phyloP scores from a whole-genome alignment of 2,797 vertebrate genomes.

The Melanotaenia pygmaea region DNA sequence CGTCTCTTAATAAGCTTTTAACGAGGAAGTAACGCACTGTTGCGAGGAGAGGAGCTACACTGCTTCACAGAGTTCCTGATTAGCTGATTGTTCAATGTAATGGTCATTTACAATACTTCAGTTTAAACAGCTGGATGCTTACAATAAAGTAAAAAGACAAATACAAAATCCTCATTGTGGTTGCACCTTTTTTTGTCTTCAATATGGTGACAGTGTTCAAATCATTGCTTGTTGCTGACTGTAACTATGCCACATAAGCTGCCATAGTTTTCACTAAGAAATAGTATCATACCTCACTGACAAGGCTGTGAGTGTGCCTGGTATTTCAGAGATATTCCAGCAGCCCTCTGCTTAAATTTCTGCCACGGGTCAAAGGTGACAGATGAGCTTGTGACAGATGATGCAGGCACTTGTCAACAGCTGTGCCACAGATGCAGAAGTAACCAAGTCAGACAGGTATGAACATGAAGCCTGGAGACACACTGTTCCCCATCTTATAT shows the following conservation, averaged over 20 bases:
- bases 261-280: conserved; percentile 8
- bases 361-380: conserved; percentile 59
- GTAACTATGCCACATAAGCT: background rate
- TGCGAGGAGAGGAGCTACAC: background rate
- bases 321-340: conserved; percentile 26
- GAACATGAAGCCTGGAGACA: conserved; percentile 46
- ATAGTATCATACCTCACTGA: conserved; percentile 6
- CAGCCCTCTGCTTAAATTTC: conserved; percentile 25
- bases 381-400: conserved; percentile 53
- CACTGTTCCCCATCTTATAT: conserved; percentile 44
- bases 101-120: background rate
- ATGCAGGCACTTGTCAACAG: conserved; percentile 45
- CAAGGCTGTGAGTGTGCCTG: conserved; percentile 17
- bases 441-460: conserved; percentile 54
- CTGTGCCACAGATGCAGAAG: conserved; percentile 30
- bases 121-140: background rate
- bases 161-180: conserved; percentile 1
- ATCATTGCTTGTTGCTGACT: conserved; percentile 15
- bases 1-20: conserved; percentile 42
- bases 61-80: conserved; percentile 9
- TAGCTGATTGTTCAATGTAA: background rate
- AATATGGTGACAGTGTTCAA: conserved; percentile 12
- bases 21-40: conserved; percentile 16
- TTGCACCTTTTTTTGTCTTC: background rate
- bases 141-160: background rate